Evolutionary conservation across 64 coral and sea anemone species (phyloP), one percentile per base, ranked within the genome.

Genomic region (Montipora efflorescens): DNA sequence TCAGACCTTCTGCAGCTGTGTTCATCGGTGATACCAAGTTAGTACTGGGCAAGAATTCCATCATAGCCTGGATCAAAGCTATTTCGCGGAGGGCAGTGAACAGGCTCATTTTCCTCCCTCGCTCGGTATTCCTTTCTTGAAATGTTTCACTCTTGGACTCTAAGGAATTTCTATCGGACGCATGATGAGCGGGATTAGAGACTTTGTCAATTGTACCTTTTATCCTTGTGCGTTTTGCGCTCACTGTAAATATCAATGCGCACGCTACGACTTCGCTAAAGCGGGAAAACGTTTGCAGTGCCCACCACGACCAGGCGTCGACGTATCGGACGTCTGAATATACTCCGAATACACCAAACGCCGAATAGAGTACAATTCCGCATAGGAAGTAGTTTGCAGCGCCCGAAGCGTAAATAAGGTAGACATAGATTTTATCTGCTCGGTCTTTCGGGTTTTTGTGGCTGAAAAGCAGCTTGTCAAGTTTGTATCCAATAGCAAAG

Each of bases 261-360:
- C 86, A 92, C 20, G 95, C 95, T 13, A 90, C 15, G 5, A 72
- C 62, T 67, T 96, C 95, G 14, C 83, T 84, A 47, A 90, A 75
- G 74, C 95, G 95, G 4, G 91, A 90, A 28, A 82, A 71, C 4
- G 95, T 93, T 76, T 96, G 95, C 51, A 96, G 87, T 2, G 48
- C 7, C 59, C 81, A 96, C 95, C 95, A 96, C 1, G 81, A 52
- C 95, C 95, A 96, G 3, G 88, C 79, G 67, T 93, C 80, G 4
- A 96, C 95, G 51, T 79, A 96, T 11, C 88, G 48, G 1, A 90
- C 91, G 28, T 90, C 66, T 10, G 95, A 96, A 36, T 96, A 96
- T 47, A 96, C 95, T 10, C 95, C 95, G 50, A 96, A 96, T 1
- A 96, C 95, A 1, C 95, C 95, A 74, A 89, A 92, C 15, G 91